These are phyloP conservation scores for Rhorus exstirpatorius DNA, from an alignment of 2,888 invertebrate genomes.

Conservation along the genomic window DNA sequence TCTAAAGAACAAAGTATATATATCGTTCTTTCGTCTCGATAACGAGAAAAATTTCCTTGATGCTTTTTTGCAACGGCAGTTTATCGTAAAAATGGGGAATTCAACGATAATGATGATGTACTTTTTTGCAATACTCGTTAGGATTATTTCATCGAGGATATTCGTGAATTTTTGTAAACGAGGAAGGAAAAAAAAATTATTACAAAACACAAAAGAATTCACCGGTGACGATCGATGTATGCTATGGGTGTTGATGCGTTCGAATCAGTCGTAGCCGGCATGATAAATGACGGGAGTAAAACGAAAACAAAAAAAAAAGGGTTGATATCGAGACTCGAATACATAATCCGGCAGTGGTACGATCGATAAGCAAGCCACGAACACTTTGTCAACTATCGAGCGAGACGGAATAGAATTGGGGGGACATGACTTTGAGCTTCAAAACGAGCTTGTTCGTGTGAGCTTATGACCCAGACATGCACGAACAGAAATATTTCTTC, in stretches of 20 bases:
- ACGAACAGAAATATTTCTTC: neutral
- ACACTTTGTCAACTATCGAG: conserved; percentile 18
- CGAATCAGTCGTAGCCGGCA: conserved; percentile 42
- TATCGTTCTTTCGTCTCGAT: neutral
- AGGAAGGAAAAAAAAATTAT: neutral
- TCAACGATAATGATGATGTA: neutral
- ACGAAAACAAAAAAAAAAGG: conserved; percentile 23
- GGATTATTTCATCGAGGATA: neutral
- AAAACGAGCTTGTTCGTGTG: conserved; percentile 11
- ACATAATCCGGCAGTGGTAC: conserved; percentile 38
- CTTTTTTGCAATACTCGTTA: neutral
- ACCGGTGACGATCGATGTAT: neutral
- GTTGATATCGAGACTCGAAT: conserved; percentile 44
- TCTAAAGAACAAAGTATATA: neutral
- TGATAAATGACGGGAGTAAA: conserved; percentile 40
- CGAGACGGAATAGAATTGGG: too few relatives aligned
- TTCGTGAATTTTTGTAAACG: neutral
- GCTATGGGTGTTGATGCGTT: conserved; percentile 28
- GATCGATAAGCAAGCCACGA: conserved; percentile 44
- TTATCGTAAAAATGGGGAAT: conserved; percentile 7
- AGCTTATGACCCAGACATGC: neutral
- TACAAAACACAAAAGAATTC: neutral
- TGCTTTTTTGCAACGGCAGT: neutral
- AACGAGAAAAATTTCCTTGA: neutral
- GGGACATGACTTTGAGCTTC: conserved; percentile 17